These are phyloP conservation scores for Caradrina clavipalpis DNA, from an alignment of 2,888 invertebrate genomes.

Conservation along the genomic window DNA sequence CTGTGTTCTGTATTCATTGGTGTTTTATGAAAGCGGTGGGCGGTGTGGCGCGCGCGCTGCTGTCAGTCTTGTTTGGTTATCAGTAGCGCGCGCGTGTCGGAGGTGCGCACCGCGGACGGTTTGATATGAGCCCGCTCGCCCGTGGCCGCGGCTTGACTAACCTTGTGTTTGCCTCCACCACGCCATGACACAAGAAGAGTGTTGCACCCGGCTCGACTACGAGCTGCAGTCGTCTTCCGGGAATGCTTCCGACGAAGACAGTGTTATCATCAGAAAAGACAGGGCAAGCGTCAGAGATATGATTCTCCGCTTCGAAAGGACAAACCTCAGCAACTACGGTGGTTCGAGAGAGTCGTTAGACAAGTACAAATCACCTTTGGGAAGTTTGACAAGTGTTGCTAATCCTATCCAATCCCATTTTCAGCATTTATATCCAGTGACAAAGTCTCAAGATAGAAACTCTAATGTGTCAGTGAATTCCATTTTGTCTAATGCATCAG, in stretches of 20 bases:
- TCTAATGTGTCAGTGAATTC: conserved; percentile 89
- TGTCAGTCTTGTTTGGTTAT: conserved; percentile 80
- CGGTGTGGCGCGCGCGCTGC: conserved; percentile 76
- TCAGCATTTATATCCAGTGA: conserved; percentile 82
- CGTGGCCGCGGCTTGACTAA: conserved; percentile 78
- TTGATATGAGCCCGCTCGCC: conserved; percentile 83
- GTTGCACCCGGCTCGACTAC: conserved; percentile 77
- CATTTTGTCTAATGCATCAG: conserved; percentile 86
- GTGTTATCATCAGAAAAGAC: conserved; percentile 81
- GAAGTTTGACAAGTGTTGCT: conserved; percentile 84
- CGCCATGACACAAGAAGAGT: conserved; percentile 86
- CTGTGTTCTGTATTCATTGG: conserved; percentile 48
- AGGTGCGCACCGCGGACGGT: conserved; percentile 75
- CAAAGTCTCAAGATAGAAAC: conserved; percentile 84
- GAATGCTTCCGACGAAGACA: conserved; percentile 81
- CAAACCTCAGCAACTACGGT: conserved; percentile 75
- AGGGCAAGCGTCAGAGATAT: conserved; percentile 85
- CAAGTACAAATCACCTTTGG: conserved; percentile 79
- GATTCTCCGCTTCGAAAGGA: conserved; percentile 86
- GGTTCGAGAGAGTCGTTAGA: conserved; percentile 83
- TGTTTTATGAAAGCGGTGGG: conserved; percentile 60
- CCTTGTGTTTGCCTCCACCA: conserved; percentile 70
- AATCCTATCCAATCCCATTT: conserved; percentile 84
- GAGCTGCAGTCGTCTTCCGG: conserved; percentile 79
- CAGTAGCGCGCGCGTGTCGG: conserved; percentile 79